Conservation (phyloP, 92 coral and sea anemone species). For the Epizoanthus illoricatus region DNA sequence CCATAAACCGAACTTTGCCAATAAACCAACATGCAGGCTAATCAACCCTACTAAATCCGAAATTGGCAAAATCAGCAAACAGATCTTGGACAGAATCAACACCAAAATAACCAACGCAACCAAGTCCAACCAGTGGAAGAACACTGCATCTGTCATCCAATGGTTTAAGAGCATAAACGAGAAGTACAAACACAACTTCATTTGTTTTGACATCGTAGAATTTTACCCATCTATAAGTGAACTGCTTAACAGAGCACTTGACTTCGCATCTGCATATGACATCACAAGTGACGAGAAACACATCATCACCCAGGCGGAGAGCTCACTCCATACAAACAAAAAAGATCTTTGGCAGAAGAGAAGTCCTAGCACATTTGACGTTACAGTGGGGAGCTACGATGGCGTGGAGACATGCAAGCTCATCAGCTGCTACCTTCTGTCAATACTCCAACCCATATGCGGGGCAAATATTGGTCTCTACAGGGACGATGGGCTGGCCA, state of each 20-base stretch:
- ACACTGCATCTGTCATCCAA: conserved; percentile 28
- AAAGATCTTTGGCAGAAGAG: no score
- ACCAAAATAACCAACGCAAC: conserved; percentile 3
- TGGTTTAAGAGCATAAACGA: conserved; percentile 36
- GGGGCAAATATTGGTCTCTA: no score
- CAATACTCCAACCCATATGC: no score
- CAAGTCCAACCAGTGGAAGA: conserved; percentile 36
- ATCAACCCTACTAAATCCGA: conserved; percentile 36
- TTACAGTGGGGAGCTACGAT: no score
- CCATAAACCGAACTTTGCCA: conserved; percentile 41
- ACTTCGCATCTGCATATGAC: conserved; percentile 37
- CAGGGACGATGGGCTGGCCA: no score
- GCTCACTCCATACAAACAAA: no score
- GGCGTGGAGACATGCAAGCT: no score
- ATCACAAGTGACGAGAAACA: conserved; percentile 40
- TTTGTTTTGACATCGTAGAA: conserved; percentile 35
- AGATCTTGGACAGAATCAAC: conserved; percentile 46
- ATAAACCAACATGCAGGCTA: conserved; percentile 45
- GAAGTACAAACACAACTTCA: conserved; percentile 27
- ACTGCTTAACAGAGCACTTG: conserved; percentile 43
- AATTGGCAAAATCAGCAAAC: conserved; percentile 44
- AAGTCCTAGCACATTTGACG: no score
- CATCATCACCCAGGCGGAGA: neutral
- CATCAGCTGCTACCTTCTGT: no score
- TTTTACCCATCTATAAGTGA: conserved; percentile 45